Evolutionary conservation across 1,140 invertebrate species (phyloP).

Genomic region (Pogonognathellus flavescens): DNA sequence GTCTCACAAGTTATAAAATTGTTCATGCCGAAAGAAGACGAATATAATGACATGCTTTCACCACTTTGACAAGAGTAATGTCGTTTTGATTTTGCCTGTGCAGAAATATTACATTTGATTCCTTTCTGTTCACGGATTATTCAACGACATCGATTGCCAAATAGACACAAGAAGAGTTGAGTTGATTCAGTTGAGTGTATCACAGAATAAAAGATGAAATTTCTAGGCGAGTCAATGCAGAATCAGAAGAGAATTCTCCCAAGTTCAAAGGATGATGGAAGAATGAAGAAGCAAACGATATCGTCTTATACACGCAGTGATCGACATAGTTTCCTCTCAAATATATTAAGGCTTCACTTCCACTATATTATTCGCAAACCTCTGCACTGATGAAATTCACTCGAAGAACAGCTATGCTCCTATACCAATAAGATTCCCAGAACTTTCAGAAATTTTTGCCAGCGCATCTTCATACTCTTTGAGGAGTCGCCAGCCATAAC

Average conservation of each 20-base stretch:
- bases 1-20: too few species aligned
- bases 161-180: slow-evolving; percentile 18
- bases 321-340: not conserved
- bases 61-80: not conserved
- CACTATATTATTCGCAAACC: too few species aligned
- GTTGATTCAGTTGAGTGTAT: slow-evolving; percentile 22
- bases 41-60: too few species aligned
- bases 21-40: too few species aligned
- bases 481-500: too few species aligned
- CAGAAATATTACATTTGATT: not conserved
- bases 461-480: too few species aligned
- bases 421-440: too few species aligned
- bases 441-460: too few species aligned
- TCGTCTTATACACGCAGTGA: not conserved
- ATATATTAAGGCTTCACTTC: too few species aligned
- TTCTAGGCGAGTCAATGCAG: not conserved
- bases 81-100: not conserved
- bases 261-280: slow-evolving; percentile 31
- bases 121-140: not conserved
- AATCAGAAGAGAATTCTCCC: not conserved
- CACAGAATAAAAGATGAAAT: not conserved
- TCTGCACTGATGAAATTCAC: too few species aligned
- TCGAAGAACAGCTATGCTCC: too few species aligned
- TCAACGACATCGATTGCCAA: slow-evolving; percentile 40
- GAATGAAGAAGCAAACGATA: not conserved